Evolutionary conservation across 2,888 invertebrate species (phyloP), one percentile per base, ranked within the genome.

Genomic region (Leistus spinibarbis): DNA sequence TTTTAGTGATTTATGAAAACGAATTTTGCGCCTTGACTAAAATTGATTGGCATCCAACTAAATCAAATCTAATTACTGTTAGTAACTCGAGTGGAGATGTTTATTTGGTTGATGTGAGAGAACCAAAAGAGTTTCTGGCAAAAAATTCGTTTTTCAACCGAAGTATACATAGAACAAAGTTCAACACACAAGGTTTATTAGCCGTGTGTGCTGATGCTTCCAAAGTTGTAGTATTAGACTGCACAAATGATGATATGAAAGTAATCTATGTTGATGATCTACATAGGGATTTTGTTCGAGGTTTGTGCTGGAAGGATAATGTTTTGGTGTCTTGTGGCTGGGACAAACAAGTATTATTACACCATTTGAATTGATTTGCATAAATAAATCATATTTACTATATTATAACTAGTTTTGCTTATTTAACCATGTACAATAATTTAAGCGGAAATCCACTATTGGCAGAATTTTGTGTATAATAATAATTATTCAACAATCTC

Each of bases 311-410:
- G 90, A 81, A 82, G 76, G 82, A 87, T 56, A 82, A 84, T 62
- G 82, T 83, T 69, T 84, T 91, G 73, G 87, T 87, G 78, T 88
- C 90, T 2, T 90, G 90, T 83, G 88, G 89, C 16, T 90, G 90
- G 88, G 90, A 90, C 80, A 86, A 86, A 77, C 82, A 83, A 79
- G 81, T 89, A 40, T 79, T 86, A 19, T 82, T 82, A 71, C 87
- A 87, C 79, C 70, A 77, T 69, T 80, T 81, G 24, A 69, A 68
- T 75, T 63, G 63, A 66, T 68, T 75, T 69, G 27, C 69, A 53
- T 68, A 62, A 74, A 74, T 62, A 68, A 64, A 79, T 78, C 81
- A 79, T 81, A 80, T 79, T 81, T 83, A 83, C 83, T 83, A 60
- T 60, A 60, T 60, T 40, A 40, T 40, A 10, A 10, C 13, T 13